Percentiles rank a stretch among this genome's conserved stretches.
These are phyloP conservation scores for Ptychodera flava DNA, from an alignment of 35 echinoderm and acorn worm species.

Conservation along the genomic window DNA sequence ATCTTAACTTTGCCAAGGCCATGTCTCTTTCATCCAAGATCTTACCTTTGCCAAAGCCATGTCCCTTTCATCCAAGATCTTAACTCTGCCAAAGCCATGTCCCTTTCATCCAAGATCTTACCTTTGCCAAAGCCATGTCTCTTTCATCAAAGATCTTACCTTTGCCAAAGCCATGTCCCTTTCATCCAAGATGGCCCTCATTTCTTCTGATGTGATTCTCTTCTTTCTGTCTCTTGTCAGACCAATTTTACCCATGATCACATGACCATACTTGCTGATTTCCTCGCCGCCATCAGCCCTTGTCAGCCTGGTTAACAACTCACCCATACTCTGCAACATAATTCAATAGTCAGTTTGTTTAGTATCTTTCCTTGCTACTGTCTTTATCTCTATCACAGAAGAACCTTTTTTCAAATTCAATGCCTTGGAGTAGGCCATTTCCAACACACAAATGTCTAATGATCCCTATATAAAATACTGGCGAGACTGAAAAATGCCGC, in stretches of 20 bases:
- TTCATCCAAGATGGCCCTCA: constrained; percentile 90
- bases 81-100: constrained; percentile 72
- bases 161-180: constrained; percentile 79
- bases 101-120: constrained; percentile 83
- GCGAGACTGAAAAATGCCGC: too few relatives aligned
- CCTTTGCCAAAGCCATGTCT: constrained; percentile 76
- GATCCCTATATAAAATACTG: too few relatives aligned
- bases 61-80: constrained; percentile 86
- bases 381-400: constrained; percentile 35
- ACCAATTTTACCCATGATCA: constrained; percentile 68
- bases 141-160: constrained; percentile 70
- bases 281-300: constrained; percentile 55
- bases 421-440: too few relatives aligned
- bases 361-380: constrained; percentile 6
- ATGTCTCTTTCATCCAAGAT: constrained; percentile 88
- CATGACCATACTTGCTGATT: constrained; percentile 60
- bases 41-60: constrained; percentile 66
- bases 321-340: constrained; percentile 47
- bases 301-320: constrained; percentile 61
- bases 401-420: too few relatives aligned
- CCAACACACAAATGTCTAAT: too few relatives aligned
- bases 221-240: constrained; percentile 60
- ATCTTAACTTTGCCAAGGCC: constrained; percentile 75
- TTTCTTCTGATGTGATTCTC: constrained; percentile 83
- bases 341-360: too few relatives aligned